Evolutionary conservation across 2,888 invertebrate genomes (phyloP), one percentile per base, ranked within the genome.

Genomic region (Hemistola chrysoprasaria): DNA sequence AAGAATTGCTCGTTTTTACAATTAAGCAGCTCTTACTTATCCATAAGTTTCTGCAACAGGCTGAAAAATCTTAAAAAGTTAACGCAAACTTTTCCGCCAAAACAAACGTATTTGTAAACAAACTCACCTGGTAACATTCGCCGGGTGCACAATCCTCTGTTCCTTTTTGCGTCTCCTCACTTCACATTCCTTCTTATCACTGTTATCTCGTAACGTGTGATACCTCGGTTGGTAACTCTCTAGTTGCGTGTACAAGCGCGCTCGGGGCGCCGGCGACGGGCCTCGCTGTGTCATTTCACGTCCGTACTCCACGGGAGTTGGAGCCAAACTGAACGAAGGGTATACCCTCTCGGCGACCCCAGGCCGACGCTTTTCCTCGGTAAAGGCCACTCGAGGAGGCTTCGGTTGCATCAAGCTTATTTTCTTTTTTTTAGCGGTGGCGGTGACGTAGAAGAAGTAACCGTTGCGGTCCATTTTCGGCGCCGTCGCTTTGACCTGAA

Each of bases 341-440:
- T 64, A 53, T 22, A 82, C 59, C 56, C 83, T 72, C 63, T 81
- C 83, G 28, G 78, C 82, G 32, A 70, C 70, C 70, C 84, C 87
- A 32, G 83, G 78, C 42, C 83, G 66, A 3, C 82, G 79, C 53
- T 80, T 82, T 58, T 84, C 83, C 52, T 85, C 86, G 6, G 64
- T 71, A 61, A 86, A 87, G 41, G 88, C 87, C 47, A 82, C 76
- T 59, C 84, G 72, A 48, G 89, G 89, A 47, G 88, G 83, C 58
- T 77, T 79, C 4, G 87, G 78, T 51, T 88, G 88, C 90, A 90
- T 89, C 50, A 90, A 64, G 61, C 78, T 88, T 53, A 90, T 86
- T 66, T 86, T 89, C 70, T 90, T 90, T 71, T 90, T 90, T 66
- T 90, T 90, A n/a, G 89, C 90, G 2, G 88, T 87, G 1, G 88